Evolutionary conservation across 1,140 invertebrate species (phyloP).

Genomic region (Lordiphosa stackelbergi): DNA sequence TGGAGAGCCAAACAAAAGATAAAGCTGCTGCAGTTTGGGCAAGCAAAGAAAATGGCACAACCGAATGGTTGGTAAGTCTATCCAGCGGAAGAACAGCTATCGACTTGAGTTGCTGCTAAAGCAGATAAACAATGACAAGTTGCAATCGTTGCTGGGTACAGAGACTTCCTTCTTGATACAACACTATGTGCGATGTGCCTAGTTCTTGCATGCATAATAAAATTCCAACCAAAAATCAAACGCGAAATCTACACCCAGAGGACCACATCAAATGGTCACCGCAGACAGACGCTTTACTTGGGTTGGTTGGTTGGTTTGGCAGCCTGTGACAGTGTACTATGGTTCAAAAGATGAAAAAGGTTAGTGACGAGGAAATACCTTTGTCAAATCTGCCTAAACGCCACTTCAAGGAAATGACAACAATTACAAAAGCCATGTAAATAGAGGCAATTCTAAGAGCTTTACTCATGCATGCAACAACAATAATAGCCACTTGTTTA

Average conservation of each 20-base stretch:
- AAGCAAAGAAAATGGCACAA: conserved; percentile 44
- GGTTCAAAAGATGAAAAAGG: too few relatives aligned
- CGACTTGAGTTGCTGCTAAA: conserved; percentile 14
- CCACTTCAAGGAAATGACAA: too few relatives aligned
- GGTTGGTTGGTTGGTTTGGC: too few relatives aligned
- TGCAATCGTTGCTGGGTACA: conserved; percentile 42
- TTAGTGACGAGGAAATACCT: too few relatives aligned
- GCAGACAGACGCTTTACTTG: conserved; percentile 8
- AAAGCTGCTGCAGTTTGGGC: conserved; percentile 35
- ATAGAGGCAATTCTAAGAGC: too few relatives aligned
- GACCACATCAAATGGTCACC: conserved; percentile 9
- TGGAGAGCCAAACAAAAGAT: conserved; percentile 19
- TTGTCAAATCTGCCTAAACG: too few relatives aligned
- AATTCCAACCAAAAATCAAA: conserved; percentile 43
- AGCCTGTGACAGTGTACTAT: conserved; percentile 16
- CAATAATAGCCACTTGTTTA: too few relatives aligned
- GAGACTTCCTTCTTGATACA: conserved; percentile 3
- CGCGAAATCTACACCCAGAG: conserved; percentile 18
- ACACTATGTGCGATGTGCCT: conserved; percentile 5
- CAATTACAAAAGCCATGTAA: too few relatives aligned
- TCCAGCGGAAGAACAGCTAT: conserved; percentile 44
- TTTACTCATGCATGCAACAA: too few relatives aligned
- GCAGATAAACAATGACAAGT: conserved; percentile 52
- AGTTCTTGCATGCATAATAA: conserved; percentile 37
- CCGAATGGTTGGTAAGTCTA: conserved; percentile 27